Percentiles rank a stretch among this genome's conserved stretches.
Conservation (phyloP, 2,113 vertebrate genomes). For the Thalassarche chlororhynchos region DNA sequence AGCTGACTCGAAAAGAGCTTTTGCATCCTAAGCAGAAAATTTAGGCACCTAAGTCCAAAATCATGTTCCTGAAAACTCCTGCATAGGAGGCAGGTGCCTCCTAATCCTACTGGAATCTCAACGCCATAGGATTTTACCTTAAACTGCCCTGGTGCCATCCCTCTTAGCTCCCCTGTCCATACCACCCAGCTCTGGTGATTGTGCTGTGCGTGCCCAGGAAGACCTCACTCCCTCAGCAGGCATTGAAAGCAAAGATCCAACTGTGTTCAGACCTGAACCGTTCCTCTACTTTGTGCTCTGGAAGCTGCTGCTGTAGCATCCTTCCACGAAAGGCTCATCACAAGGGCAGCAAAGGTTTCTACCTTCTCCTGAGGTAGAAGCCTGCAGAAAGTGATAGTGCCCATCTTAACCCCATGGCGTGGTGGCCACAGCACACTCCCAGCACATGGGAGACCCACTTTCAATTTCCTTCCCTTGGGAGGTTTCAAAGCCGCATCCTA, state of each 20-base stretch:
- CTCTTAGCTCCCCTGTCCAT: background rate
- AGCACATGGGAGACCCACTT: background rate
- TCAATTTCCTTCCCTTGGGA: background rate
- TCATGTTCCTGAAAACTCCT: background rate
- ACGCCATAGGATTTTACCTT: background rate
- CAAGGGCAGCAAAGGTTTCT: background rate
- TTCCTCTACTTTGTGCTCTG: background rate
- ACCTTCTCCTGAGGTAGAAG: background rate
- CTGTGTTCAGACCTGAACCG: background rate
- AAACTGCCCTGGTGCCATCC: background rate
- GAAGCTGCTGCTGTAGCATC: background rate
- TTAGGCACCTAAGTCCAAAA: background rate
- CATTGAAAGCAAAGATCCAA: background rate
- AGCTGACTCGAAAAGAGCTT: background rate
- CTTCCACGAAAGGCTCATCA: accelerated
- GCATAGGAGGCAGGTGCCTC: accelerated
- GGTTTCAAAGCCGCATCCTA: background rate
- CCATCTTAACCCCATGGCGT: too few species aligned
- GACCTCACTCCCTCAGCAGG: background rate
- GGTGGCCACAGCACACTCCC: background rate
- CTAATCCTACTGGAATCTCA: background rate
- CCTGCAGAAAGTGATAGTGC: background rate
- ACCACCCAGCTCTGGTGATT: accelerated
- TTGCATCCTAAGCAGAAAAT: background rate
- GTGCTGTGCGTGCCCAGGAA: background rate